Evolutionary conservation across 2,797 vertebrate genomes (phyloP).

Genomic region (Esox masquinongy): DNA sequence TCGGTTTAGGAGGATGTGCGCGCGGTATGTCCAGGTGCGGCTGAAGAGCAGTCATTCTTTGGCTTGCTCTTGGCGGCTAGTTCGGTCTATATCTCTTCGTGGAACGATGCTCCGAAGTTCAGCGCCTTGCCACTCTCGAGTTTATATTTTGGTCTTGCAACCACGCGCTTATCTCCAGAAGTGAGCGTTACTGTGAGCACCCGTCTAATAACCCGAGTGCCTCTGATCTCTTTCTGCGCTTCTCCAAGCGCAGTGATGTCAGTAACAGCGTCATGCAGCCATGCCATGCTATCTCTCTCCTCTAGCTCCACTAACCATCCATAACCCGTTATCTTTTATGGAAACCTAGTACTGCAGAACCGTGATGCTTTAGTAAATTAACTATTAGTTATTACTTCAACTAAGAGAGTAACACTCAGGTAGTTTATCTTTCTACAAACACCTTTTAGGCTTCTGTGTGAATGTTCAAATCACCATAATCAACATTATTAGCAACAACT

Average conservation of each 20-base stretch:
- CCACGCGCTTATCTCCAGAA: constrained; percentile 51
- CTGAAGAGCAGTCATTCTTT: neutral
- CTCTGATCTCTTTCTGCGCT: constrained; percentile 64
- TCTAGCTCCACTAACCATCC: constrained; percentile 15
- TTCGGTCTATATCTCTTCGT: neutral
- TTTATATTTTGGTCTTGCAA: constrained; percentile 40
- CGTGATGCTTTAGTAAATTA: constrained; percentile 33
- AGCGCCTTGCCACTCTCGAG: constrained; percentile 35
- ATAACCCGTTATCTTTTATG: constrained; percentile 37
- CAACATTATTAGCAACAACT: neutral
- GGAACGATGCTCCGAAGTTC: constrained; percentile 40
- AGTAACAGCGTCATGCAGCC: constrained; percentile 68
- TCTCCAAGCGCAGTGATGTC: constrained; percentile 72
- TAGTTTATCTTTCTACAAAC: neutral
- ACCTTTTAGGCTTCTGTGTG: neutral
- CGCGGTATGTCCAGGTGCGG: neutral
- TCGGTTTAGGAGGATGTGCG: neutral
- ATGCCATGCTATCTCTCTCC: constrained; percentile 42
- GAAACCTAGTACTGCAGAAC: constrained; percentile 30
- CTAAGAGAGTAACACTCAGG: constrained; percentile 19
- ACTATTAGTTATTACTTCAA: constrained; percentile 18
- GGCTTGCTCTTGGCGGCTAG: neutral
- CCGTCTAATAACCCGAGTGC: constrained; percentile 60
- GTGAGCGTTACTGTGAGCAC: constrained; percentile 54
- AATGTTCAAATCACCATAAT: neutral